These are phyloP conservation scores for Falco naumanni DNA, from an alignment of 2,797 vertebrate genomes.

Conservation along the genomic window DNA sequence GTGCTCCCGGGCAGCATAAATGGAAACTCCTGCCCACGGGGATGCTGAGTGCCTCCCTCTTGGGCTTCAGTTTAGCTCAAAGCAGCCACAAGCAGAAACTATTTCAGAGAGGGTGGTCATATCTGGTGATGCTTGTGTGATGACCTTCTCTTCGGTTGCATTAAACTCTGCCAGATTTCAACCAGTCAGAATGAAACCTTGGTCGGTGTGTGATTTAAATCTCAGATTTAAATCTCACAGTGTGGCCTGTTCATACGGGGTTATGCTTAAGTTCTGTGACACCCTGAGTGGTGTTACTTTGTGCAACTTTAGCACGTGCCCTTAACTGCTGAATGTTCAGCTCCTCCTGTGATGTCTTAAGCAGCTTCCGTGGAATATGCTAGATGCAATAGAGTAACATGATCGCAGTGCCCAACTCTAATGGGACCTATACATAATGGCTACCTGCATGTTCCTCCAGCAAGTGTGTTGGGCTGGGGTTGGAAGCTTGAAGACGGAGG, in stretches of 20 bases:
- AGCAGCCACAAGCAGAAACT: background rate
- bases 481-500: background rate
- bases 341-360: background rate
- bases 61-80: background rate
- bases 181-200: background rate
- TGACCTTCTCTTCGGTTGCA: background rate
- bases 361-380: background rate
- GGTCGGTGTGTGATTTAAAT: background rate
- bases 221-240: background rate
- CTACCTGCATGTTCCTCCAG: fast-evolving
- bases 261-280: fast-evolving
- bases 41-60: background rate
- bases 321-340: background rate
- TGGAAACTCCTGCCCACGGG: background rate
- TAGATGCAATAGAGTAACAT: fast-evolving
- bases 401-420: background rate
- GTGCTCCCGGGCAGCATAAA: background rate
- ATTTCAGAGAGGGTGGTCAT: fast-evolving
- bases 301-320: background rate
- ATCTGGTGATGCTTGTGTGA: background rate
- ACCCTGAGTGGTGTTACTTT: background rate
- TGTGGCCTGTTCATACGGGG: background rate
- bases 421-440: fast-evolving
- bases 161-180: background rate
- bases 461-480: background rate